Percentiles rank a stretch among this genome's conserved stretches.
Conservation (phyloP, 2,888 invertebrate genomes). For the Pyrocoelia pectoralis region DNA sequence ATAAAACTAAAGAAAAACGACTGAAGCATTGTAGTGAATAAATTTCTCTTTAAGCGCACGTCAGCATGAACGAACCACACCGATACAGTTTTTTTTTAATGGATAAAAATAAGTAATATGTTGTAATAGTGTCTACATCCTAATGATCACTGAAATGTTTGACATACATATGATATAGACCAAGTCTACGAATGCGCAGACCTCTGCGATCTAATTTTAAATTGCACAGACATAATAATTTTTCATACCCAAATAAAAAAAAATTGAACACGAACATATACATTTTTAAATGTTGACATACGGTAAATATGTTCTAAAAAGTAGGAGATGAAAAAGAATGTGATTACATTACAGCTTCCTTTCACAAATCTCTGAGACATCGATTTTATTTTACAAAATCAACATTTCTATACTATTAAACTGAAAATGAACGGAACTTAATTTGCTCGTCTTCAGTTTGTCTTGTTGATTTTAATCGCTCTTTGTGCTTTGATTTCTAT, state of each 20-base stretch:
- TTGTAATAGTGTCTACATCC: background rate
- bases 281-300: too few species aligned
- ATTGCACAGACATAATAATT: background rate
- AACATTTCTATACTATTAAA: background rate
- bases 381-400: background rate
- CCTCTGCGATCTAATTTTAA: constrained; percentile 24
- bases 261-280: too few species aligned
- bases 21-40: too few species aligned
- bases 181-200: constrained; percentile 22
- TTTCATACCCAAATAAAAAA: background rate
- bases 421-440: background rate
- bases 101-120: background rate
- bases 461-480: background rate
- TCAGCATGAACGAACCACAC: too few species aligned
- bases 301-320: too few species aligned
- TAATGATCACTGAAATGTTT: constrained; percentile 15
- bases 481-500: background rate
- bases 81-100: too few species aligned
- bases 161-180: constrained; percentile 30
- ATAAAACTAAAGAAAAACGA: too few species aligned
- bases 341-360: too few species aligned
- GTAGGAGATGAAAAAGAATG: too few species aligned
- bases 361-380: too few species aligned
- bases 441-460: background rate
- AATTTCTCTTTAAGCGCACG: too few species aligned